Evolutionary conservation across 2,888 invertebrate genomes (phyloP).

Genomic region (Parelbella ahira): DNA sequence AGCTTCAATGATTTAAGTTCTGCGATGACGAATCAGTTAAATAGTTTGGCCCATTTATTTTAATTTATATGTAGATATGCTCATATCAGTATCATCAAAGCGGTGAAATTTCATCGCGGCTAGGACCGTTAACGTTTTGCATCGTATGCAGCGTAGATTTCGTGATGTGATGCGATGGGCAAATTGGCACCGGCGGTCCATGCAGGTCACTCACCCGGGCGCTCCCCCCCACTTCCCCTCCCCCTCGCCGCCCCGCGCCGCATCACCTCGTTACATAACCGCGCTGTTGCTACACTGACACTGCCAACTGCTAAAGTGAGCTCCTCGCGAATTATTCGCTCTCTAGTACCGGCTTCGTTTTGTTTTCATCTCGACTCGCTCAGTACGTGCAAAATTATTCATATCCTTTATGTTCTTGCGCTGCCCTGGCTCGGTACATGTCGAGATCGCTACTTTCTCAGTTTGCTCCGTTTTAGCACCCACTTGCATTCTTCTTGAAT

Average conservation of each 20-base stretch:
- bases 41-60: no score
- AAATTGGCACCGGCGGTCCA: slow-evolving; percentile 74
- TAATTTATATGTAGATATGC: no score
- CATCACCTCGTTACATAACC: slow-evolving; percentile 66
- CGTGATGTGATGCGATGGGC: slow-evolving; percentile 71
- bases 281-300: slow-evolving; percentile 67
- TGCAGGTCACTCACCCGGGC: slow-evolving; percentile 68
- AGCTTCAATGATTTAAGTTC: no score
- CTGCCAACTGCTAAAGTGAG: slow-evolving; percentile 55
- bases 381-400: slow-evolving; percentile 1
- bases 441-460: slow-evolving; percentile 6
- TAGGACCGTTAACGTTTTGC: slow-evolving; percentile 31
- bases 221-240: slow-evolving; percentile 41
- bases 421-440: neutral
- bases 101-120: no score
- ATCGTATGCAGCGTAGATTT: slow-evolving; percentile 64
- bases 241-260: slow-evolving; percentile 38
- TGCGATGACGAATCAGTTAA: no score
- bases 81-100: no score
- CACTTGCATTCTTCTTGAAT: no score
- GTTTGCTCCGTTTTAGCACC: no score
- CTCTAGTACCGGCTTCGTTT: slow-evolving; percentile 48
- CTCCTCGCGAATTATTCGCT: slow-evolving; percentile 53
- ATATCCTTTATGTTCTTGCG: neutral
- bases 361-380: slow-evolving; percentile 7